Percentiles rank a stretch among this genome's conserved stretches.
Evolutionary conservation across 2,113 vertebrate genomes (phyloP).

Genomic region (Puma concolor): DNA sequence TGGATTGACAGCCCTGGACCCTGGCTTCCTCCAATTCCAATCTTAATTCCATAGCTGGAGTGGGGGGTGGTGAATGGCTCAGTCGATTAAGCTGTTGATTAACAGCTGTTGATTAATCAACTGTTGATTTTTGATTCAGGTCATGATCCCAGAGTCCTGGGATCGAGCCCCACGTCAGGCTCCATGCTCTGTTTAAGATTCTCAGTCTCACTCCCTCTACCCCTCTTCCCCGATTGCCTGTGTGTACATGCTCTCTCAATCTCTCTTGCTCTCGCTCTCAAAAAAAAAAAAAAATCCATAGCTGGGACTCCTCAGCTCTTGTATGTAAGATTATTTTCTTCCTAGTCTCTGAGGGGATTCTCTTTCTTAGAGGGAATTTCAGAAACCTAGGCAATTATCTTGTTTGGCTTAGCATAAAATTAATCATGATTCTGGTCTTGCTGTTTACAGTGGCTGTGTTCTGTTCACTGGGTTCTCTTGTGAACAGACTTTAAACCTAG

Average conservation of each 20-base stretch:
- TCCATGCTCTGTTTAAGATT: no score
- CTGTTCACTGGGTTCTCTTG: background rate
- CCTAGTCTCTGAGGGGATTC: background rate
- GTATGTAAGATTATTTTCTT: background rate
- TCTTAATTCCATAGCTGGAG: background rate
- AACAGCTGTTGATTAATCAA: no score
- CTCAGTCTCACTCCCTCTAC: no score
- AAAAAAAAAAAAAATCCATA: background rate
- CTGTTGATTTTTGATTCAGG: no score
- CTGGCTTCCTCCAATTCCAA: background rate
- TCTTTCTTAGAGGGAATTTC: background rate
- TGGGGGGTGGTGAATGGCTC: no score
- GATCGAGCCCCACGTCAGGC: no score
- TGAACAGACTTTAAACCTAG: background rate
- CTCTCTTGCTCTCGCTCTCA: no score
- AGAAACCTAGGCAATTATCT: background rate
- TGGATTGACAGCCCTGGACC: background rate
- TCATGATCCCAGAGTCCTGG: no score
- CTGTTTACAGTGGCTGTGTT: background rate
- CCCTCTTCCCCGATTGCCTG: no score
- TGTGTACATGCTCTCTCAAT: no score
- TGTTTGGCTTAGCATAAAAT: conserved; percentile 31
- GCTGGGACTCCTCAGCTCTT: background rate
- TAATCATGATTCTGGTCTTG: background rate
- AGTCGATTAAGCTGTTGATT: no score